Evolutionary conservation across 2,888 invertebrate species (phyloP).

Genomic region (Rhogogaster chlorosoma): DNA sequence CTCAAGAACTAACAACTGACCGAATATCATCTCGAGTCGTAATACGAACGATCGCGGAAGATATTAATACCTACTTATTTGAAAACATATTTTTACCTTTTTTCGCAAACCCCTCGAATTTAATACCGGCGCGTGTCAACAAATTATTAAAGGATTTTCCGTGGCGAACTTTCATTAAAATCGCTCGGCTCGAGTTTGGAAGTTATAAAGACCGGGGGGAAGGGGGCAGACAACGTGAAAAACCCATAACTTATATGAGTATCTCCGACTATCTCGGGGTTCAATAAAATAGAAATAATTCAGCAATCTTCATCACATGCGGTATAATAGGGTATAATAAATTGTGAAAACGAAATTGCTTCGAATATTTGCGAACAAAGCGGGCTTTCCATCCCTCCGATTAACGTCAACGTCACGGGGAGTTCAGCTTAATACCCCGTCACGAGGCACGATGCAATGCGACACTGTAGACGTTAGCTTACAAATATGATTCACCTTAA

Average conservation of each 20-base stretch:
- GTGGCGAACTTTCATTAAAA: not conserved
- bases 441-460: slow-evolving; percentile 3
- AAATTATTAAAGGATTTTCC: not conserved
- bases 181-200: not conserved
- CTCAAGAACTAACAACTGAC: not conserved
- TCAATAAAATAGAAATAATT: not conserved
- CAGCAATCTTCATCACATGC: not conserved
- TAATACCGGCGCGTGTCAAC: not conserved
- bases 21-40: not conserved
- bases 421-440: not conserved
- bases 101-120: not conserved
- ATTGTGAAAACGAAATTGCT: not conserved
- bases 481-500: slow-evolving; percentile 30
- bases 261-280: not conserved
- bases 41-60: not conserved
- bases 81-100: not conserved
- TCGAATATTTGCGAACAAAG: not conserved
- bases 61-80: not conserved
- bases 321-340: not conserved
- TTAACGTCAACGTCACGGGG: not conserved
- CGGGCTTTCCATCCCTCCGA: not conserved
- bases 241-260: not conserved
- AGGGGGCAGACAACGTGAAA: not conserved
- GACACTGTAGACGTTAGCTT: not conserved
- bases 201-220: not conserved